Evolutionary conservation across 1,140 invertebrate species (phyloP), one percentile per base, ranked within the genome.

Genomic region (Rhyacophila brunnea): DNA sequence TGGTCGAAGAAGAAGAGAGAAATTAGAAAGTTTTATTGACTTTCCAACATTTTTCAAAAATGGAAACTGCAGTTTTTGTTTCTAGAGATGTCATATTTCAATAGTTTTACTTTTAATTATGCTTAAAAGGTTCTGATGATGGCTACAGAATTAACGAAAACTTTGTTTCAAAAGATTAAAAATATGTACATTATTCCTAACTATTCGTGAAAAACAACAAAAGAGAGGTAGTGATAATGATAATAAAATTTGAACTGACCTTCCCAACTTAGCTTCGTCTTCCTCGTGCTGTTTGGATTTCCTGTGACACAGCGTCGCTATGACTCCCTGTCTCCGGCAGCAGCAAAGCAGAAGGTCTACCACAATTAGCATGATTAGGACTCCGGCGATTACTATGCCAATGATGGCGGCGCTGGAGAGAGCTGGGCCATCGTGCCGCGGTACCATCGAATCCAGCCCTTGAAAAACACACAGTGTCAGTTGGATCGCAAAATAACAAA

Each of bases 231-330:
- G 23, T 28, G 23, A 13, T 40, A 28, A 28, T 28, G 9, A 11
- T 15, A 50, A 10, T 15, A 36, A 11, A 49, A 49, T 35, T 35
- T 55, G 19, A n/a, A 60, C 73, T 77, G 83, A 92, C 89, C 89
- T 91, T 81, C 88, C 87, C 34, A 91, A 74, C 73, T 91, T 91
- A 0, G 87, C 80, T 74, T 91, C 89, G 19, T 91, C 89, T 51
- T 91, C 89, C 62, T 87, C 85, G 23, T 85, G 81, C 45, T 85
- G 83, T 71, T 86, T 87, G 44, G 81, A 79, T 60, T 80, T 79
- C 60, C 73, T 74, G 35, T 88, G 85, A 67, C 87, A 91, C 56
- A 89, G 75, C 43, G 86, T 82, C 36, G 86, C 87, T 65, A 91
- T 83, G 19, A 91, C 82, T 38, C 89, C 89, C 74, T 81, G 74